Percentiles rank a stretch among this genome's conserved stretches.
Conservation (phyloP, 2,113 vertebrate genomes). For the Hypomesus transpacificus region DNA sequence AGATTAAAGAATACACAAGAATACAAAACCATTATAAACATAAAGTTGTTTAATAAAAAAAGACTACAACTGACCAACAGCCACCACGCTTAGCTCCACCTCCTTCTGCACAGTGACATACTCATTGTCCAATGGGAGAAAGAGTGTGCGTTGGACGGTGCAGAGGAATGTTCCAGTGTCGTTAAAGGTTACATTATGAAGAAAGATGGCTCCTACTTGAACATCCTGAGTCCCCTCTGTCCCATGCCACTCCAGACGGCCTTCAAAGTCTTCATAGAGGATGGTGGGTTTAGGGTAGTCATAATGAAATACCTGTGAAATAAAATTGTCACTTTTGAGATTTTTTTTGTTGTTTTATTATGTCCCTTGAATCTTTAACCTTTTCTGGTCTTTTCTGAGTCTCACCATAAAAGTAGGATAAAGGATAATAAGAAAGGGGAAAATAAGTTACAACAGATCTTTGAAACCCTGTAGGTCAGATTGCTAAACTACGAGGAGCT, state of each 20-base stretch:
- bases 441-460: no score
- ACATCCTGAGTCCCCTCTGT: slow-evolving; percentile 72
- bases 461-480: neutral
- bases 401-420: neutral
- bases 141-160: slow-evolving; percentile 48
- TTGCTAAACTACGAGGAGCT: neutral
- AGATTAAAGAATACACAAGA: neutral
- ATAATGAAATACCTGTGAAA: slow-evolving; percentile 78
- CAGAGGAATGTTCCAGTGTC: slow-evolving; percentile 82
- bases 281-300: slow-evolving; percentile 60
- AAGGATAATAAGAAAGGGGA: no score
- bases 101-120: slow-evolving; percentile 1
- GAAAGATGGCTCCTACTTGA: slow-evolving; percentile 76
- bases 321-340: neutral
- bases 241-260: slow-evolving; percentile 77
- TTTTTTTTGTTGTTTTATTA: neutral
- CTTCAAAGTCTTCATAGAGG: slow-evolving; percentile 66
- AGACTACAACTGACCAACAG: neutral
- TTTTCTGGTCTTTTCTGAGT: neutral
- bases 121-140: neutral
- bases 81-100: slow-evolving; percentile 2
- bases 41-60: neutral
- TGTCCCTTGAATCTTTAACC: neutral
- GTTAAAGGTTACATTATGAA: slow-evolving; percentile 77
- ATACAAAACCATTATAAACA: neutral